phyloP scores from a whole-genome alignment of 1,140 invertebrate species.

The Drosophila nikananu region DNA sequence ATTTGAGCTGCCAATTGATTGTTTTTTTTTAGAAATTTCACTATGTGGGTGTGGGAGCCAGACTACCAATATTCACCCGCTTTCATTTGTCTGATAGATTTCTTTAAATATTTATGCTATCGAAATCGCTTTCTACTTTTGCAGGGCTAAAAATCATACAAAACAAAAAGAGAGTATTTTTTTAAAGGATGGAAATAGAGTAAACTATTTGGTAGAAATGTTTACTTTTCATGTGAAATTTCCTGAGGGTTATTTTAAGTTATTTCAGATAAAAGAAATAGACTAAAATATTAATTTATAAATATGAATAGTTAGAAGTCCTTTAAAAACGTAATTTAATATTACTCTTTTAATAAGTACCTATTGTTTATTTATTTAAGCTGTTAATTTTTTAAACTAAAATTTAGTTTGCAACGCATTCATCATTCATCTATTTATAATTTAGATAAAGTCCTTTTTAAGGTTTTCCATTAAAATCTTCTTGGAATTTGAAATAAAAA shows the following conservation, averaged over 20 bases:
- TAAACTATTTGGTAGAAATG: background rate
- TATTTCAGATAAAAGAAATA: background rate
- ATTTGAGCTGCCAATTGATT: conserved; percentile 58
- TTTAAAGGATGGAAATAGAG: background rate
- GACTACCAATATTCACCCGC: conserved; percentile 58
- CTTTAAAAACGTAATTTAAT: background rate
- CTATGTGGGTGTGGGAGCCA: conserved; percentile 12
- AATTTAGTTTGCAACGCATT: too few relatives aligned
- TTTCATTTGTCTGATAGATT: conserved; percentile 53
- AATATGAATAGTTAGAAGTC: background rate
- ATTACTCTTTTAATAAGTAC: too few relatives aligned
- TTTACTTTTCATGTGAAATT: background rate
- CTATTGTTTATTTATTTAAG: too few relatives aligned
- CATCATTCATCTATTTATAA: too few relatives aligned
- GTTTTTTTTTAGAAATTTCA: conserved; percentile 26
- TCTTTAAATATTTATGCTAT: conserved; percentile 53
- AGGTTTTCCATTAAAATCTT: too few relatives aligned
- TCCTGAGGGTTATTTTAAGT: background rate
- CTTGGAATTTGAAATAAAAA: too few relatives aligned
- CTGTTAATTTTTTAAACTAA: too few relatives aligned
- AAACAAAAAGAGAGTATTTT: background rate
- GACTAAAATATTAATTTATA: background rate
- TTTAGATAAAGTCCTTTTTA: too few relatives aligned
- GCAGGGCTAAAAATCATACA: background rate
- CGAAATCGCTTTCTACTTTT: conserved; percentile 20